A percentile compares a stretch with the other conserved stretches of the same genome.
These are phyloP conservation scores for Chlamydotis undulata DNA, from an alignment of 2,113 vertebrate genomes.

Conservation along the genomic window DNA sequence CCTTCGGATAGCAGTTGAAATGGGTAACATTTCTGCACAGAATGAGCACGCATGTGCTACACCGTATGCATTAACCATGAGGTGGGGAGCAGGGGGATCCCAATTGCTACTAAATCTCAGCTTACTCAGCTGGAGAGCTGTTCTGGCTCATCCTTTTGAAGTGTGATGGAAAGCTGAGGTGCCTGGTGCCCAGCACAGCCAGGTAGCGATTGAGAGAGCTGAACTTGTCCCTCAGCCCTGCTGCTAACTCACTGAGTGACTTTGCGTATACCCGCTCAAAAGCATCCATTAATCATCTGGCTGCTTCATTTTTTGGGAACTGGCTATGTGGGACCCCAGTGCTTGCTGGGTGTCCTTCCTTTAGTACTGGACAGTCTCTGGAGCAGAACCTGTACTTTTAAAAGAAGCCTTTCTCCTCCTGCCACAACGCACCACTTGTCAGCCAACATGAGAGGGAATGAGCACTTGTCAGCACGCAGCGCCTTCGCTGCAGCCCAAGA, in stretches of 20 bases:
- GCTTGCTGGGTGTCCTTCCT: not conserved
- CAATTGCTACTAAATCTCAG: not conserved
- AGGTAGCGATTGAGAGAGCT: fast-evolving
- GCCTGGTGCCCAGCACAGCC: not conserved
- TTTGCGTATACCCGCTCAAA: not conserved
- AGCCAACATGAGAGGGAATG: not conserved
- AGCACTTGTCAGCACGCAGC: not conserved
- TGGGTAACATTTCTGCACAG: not conserved
- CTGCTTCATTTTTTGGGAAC: not conserved
- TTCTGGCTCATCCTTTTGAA: not conserved
- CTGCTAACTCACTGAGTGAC: not conserved
- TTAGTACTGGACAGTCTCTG: not conserved
- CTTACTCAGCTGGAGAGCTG: not conserved
- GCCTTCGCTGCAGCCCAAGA: not conserved
- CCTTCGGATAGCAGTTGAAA: not conserved
- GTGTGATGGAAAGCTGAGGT: not conserved
- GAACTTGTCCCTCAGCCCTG: not conserved
- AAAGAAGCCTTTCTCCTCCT: not conserved
- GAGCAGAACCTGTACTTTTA: not conserved
- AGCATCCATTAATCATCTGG: not conserved
- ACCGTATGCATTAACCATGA: not conserved
- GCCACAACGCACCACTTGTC: not conserved
- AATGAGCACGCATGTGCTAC: fast-evolving
- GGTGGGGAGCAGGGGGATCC: not conserved
- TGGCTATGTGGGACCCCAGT: fast-evolving